These are phyloP conservation scores for Takifugu ocellatus DNA, from an alignment of 2,797 vertebrate species.

Conservation along the genomic window DNA sequence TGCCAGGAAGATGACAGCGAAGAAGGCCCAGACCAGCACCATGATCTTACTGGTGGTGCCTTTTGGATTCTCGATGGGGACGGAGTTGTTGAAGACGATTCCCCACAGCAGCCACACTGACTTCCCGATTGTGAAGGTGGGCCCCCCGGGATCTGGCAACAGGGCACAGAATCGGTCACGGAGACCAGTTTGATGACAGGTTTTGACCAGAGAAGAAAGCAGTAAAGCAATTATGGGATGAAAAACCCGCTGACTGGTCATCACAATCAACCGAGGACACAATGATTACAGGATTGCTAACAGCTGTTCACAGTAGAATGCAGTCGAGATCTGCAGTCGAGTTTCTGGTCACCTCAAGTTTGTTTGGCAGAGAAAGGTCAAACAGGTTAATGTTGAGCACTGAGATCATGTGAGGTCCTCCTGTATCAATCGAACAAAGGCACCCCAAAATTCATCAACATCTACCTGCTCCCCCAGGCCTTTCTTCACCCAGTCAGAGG, in stretches of 20 bases:
- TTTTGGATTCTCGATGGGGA: conserved; percentile 95
- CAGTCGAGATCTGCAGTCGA: too few relatives aligned
- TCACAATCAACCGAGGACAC: too few relatives aligned
- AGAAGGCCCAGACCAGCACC: conserved; percentile 99
- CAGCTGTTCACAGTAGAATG: too few relatives aligned
- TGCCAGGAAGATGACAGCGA: conserved; percentile 95
- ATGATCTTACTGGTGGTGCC: conserved; percentile 99
- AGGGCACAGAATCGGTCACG: neutral
- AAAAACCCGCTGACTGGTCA: too few relatives aligned
- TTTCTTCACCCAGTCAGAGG: conserved; percentile 11
- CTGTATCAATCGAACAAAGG: neutral
- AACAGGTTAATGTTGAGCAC: neutral
- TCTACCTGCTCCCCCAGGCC: neutral
- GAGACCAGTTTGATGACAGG: neutral
- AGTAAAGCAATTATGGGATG: too few relatives aligned
- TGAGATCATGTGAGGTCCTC: neutral
- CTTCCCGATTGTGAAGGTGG: conserved; percentile 95
- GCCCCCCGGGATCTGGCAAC: conserved; percentile 84
- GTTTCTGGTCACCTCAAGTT: too few relatives aligned
- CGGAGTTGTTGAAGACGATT: conserved; percentile 97
- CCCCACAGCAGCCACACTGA: conserved; percentile 98
- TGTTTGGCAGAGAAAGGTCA: too few relatives aligned
- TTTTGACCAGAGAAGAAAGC: too few relatives aligned
- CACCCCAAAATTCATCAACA: conserved; percentile 2
- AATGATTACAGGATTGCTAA: too few relatives aligned